These are phyloP conservation scores for Graptemys geographica DNA, from an alignment of 2,797 vertebrate species.

Conservation along the genomic window DNA sequence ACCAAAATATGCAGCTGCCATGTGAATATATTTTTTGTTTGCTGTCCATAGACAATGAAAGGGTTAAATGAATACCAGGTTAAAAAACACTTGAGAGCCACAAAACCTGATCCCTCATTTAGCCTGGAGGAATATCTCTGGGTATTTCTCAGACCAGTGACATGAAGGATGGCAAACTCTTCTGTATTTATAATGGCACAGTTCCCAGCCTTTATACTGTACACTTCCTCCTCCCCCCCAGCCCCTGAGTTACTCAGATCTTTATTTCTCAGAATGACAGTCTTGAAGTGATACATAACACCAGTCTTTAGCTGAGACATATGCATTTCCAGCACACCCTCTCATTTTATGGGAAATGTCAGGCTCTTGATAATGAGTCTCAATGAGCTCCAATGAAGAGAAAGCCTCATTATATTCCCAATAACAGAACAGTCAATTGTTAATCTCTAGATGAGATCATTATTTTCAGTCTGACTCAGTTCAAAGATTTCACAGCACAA, in stretches of 20 bases:
- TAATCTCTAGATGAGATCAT: constrained; percentile 57
- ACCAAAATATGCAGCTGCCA: background rate
- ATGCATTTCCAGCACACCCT: constrained; percentile 1
- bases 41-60: background rate
- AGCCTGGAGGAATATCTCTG: constrained; percentile 12
- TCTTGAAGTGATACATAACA: constrained; percentile 34
- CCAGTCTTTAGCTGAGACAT: constrained; percentile 14
- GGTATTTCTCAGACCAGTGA: constrained; percentile 37
- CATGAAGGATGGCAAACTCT: constrained; percentile 60
- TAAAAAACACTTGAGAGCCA: background rate
- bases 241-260: background rate
- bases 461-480: constrained; percentile 52
- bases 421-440: constrained; percentile 55
- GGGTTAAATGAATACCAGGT: constrained; percentile 29
- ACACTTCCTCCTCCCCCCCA: constrained; percentile 46
- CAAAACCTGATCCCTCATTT: constrained; percentile 36
- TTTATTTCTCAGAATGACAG: constrained; percentile 55
- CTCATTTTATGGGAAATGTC: constrained; percentile 47
- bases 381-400: constrained; percentile 50
- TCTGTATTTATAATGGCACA: constrained; percentile 40
- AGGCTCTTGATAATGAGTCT: constrained; percentile 56
- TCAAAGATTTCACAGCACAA: constrained; percentile 11
- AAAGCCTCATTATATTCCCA: constrained; percentile 47
- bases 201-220: constrained; percentile 52
- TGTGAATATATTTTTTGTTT: fast-evolving